Conservation (phyloP, 2,888 invertebrate genomes). For the Notodonta ziczac region DNA sequence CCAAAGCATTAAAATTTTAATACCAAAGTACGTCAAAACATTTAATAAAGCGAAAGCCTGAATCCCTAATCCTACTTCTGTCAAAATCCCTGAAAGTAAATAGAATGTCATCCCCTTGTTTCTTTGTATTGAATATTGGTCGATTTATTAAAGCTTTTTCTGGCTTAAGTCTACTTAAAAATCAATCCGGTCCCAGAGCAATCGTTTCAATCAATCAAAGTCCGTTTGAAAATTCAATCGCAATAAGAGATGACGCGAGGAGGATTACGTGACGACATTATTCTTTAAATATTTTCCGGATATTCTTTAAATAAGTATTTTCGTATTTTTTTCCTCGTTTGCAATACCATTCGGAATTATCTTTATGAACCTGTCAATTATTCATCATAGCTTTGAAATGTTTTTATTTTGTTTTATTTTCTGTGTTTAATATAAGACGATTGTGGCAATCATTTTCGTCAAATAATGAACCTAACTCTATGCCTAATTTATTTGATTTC, state of each 20-base stretch:
- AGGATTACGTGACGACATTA: constrained; percentile 76
- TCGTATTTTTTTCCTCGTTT: constrained; percentile 22
- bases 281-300: constrained; percentile 52
- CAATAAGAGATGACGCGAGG: constrained; percentile 73
- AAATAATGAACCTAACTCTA: too few species aligned
- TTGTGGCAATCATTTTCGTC: too few species aligned
- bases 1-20: constrained; percentile 13
- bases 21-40: constrained; percentile 27
- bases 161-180: constrained; percentile 73
- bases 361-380: constrained; percentile 15
- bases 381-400: constrained; percentile 15
- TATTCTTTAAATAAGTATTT: constrained; percentile 49
- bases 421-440: neutral
- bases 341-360: constrained; percentile 11
- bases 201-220: constrained; percentile 79
- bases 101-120: constrained; percentile 66
- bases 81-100: constrained; percentile 59
- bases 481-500: too few species aligned
- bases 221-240: constrained; percentile 78
- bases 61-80: constrained; percentile 59
- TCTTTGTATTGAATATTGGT: constrained; percentile 68
- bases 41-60: constrained; percentile 40
- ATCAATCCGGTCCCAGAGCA: constrained; percentile 66
- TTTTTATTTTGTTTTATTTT: constrained; percentile 6
- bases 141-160: constrained; percentile 74